Evolutionary conservation across 2,888 invertebrate species (phyloP), one percentile per base, ranked within the genome.

Genomic region (Standfussiana lucernea): DNA sequence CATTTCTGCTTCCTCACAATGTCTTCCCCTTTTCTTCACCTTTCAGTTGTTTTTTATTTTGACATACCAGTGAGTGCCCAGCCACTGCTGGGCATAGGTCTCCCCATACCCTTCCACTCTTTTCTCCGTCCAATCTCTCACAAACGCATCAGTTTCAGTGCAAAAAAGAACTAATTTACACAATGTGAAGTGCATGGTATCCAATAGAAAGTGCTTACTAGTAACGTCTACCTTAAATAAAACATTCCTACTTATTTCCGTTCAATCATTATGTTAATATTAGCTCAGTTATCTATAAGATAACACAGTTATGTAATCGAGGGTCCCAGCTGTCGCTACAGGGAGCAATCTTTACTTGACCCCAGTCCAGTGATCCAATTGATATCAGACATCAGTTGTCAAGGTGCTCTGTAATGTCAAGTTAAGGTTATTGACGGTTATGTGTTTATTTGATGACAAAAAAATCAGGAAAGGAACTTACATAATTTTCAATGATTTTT

Each of bases 321-420:
- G 53, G 62, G 50, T 71, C 56, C 62, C 32, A 32, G 21, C 71
- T 61, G 40, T 47, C 18, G 40, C 64, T 35, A 35, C 68, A 13
- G 42, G 37, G 61, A 70, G 68, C 47, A 72, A 61, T 82, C 83
- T 72, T 59, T 1, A 45, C 45, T 45, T 45, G 45, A 45, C 45
- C 45, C 45, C 18, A 5, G 1, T 83, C 79, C 71, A 71, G 65
- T 82, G 86, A 84, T 75, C 75, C 83, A 71, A 73, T 72, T 83
- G 86, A 84, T 84, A 83, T 10, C 18, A 59, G 28, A 42, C 3
- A 18, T 42, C 67, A 50, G 69, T 61, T 28, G 53, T 77, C 83
- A 85, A 77, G 68, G 71, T 82, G 73, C 35, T 73, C 11, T 0
- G 4, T 71, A 84, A 84, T 72, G 86, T 83, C 86, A 83, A 75